These are phyloP conservation scores for Sylvietta virens DNA, from an alignment of 2,113 vertebrate genomes.

Conservation along the genomic window DNA sequence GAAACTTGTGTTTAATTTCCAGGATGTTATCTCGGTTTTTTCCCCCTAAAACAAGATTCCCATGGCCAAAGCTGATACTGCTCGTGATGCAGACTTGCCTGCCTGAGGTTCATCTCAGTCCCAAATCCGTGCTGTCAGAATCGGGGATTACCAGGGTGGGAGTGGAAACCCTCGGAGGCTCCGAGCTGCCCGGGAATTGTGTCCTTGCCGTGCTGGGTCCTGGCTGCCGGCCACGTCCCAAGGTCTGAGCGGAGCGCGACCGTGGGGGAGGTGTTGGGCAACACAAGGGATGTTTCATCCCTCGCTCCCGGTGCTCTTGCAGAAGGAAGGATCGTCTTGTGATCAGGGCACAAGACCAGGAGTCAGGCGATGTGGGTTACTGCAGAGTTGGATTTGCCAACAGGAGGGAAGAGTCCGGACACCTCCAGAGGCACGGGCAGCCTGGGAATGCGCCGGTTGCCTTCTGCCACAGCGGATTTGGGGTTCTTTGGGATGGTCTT, in stretches of 20 bases:
- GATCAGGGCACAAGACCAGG: conserved; percentile 41
- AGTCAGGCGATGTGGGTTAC: conserved; percentile 27
- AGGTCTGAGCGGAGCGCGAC: conserved; percentile 4
- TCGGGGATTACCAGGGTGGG: background rate
- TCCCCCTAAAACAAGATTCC: background rate
- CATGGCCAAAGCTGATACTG: background rate
- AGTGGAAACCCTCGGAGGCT: background rate
- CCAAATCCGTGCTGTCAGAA: background rate
- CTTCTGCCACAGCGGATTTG: accelerated
- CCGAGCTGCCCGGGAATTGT: background rate
- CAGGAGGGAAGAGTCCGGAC: background rate
- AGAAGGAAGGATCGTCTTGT: conserved; percentile 12
- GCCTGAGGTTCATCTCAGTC: background rate
- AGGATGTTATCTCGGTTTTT: background rate
- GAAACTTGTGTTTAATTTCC: background rate
- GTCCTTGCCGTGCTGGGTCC: background rate
- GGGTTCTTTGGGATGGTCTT: background rate
- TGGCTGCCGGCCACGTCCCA: background rate
- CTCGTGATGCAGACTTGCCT: background rate
- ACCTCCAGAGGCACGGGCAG: background rate
- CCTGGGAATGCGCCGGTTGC: background rate
- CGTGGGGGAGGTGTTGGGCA: conserved; percentile 39
- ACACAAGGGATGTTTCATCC: conserved; percentile 49
- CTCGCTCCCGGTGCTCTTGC: background rate
- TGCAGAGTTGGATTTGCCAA: background rate